phyloP scores from a whole-genome alignment of 2,797 vertebrate genomes.

The Onychomys arenicola region DNA sequence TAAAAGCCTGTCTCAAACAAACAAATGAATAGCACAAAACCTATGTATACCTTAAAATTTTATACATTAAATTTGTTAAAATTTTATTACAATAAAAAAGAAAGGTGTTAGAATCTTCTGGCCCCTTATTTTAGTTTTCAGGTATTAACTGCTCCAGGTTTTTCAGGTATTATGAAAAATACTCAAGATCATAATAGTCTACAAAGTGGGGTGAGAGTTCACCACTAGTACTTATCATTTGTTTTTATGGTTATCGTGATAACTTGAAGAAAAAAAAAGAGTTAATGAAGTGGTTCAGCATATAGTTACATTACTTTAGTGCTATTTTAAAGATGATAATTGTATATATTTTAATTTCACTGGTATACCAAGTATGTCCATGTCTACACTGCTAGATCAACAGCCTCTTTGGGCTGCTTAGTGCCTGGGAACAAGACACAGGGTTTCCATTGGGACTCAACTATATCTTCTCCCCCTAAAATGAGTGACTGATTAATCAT shows the following conservation, averaged over 20 bases:
- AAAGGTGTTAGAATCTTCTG: background rate
- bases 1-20: background rate
- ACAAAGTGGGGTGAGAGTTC: background rate
- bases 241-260: background rate
- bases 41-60: background rate
- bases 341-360: background rate
- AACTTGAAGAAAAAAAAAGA: background rate
- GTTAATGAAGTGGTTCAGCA: background rate
- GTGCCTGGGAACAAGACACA: background rate
- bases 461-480: background rate
- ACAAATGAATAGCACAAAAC: background rate
- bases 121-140: background rate
- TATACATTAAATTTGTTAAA: background rate
- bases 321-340: background rate
- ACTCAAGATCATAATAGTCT: background rate
- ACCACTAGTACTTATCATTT: background rate
- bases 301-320: background rate
- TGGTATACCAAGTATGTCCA: background rate
- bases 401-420: background rate
- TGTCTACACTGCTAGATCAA: background rate
- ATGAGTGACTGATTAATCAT: background rate
- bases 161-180: background rate
- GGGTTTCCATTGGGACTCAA: background rate
- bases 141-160: background rate
- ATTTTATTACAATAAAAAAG: background rate